Conservation (phyloP, 2,113 vertebrate species). For the Equus przewalskii region DNA sequence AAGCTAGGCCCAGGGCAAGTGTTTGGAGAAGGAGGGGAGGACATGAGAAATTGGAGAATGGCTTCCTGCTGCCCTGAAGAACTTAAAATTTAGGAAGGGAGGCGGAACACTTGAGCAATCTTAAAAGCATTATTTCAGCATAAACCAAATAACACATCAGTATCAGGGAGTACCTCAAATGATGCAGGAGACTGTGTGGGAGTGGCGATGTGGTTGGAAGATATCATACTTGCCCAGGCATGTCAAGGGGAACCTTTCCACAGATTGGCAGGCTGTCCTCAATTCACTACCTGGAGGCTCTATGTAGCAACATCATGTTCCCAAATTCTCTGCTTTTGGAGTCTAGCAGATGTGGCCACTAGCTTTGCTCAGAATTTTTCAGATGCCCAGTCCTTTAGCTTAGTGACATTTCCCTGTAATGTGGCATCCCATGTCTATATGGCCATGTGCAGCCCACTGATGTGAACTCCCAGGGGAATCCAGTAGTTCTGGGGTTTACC, state of each 20-base stretch:
- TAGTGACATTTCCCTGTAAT: background rate
- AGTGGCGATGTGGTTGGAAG: background rate
- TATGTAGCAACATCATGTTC: background rate
- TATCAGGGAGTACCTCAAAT: background rate
- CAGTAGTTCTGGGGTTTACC: background rate
- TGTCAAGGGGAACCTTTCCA: background rate
- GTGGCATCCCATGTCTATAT: no score
- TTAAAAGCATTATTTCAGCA: background rate
- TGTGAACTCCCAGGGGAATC: background rate
- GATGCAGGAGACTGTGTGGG: no score
- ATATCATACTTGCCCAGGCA: background rate
- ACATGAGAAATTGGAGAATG: background rate
- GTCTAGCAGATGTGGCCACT: background rate
- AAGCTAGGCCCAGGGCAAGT: background rate
- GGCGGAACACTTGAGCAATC: background rate
- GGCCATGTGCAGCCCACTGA: background rate
- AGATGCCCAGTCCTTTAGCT: background rate
- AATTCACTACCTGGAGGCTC: background rate
- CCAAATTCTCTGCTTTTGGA: background rate
- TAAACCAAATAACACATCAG: background rate
- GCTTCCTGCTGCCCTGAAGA: background rate
- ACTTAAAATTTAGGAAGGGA: background rate
- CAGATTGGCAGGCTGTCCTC: background rate
- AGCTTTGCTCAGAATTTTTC: background rate
- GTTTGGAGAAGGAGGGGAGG: background rate